A percentile compares a stretch with the other conserved stretches of the same genome.
These are phyloP conservation scores for Ethmia dodecea DNA, from an alignment of 2,888 invertebrate species.

Conservation along the genomic window DNA sequence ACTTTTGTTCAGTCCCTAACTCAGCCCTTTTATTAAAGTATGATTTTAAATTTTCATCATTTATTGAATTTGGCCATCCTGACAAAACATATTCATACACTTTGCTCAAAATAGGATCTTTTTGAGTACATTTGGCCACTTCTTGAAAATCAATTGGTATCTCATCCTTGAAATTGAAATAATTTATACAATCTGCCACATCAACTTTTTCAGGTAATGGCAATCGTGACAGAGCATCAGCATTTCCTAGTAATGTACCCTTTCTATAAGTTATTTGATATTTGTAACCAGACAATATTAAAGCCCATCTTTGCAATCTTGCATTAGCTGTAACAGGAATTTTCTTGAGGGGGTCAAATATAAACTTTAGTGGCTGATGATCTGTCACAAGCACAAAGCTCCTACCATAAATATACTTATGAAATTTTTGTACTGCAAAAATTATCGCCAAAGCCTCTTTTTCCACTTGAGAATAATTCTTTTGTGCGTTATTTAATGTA, in stretches of 20 bases:
- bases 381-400: constrained; percentile 13
- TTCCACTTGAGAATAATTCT: too few species aligned
- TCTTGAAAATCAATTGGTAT: neutral
- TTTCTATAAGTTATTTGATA: constrained; percentile 11
- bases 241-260: constrained; percentile 9
- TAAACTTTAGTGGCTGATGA: constrained; percentile 12
- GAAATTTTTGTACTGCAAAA: constrained; percentile 16
- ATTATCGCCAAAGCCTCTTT: too few species aligned
- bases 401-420: constrained; percentile 14
- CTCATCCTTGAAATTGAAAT: too few species aligned
- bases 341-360: constrained; percentile 12
- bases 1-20: too few species aligned
- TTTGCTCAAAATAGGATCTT: too few species aligned
- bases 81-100: constrained; percentile 3
- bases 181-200: neutral
- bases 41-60: neutral
- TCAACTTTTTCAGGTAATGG: neutral
- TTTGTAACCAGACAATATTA: constrained; percentile 10
- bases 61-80: too few species aligned
- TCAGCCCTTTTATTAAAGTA: constrained; percentile 1
- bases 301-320: constrained; percentile 11
- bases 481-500: constrained; percentile 13
- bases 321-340: constrained; percentile 10
- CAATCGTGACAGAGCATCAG: constrained; percentile 9
- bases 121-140: neutral